Evolutionary conservation across 2,888 invertebrate species (phyloP), one percentile per base, ranked within the genome.

Genomic region (Ryuthela nishihirai): DNA sequence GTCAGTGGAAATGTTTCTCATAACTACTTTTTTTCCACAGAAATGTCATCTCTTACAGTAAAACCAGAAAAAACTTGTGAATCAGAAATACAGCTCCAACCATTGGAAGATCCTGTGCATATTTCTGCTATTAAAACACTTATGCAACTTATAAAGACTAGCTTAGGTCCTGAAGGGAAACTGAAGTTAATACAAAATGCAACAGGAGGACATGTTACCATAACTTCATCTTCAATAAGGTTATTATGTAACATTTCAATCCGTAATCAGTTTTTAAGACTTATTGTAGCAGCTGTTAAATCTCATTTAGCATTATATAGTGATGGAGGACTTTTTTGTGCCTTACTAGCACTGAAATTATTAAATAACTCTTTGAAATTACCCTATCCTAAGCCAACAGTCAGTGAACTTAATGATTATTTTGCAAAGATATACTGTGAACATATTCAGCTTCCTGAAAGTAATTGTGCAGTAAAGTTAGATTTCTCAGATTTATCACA

Each of bases 201-300:
- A 17, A 24, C 29, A 25, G 48, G 50, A 29, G 49, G 56, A 10
- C 24, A 26, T 15, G 25, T 21, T 7, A 44, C 18, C 5, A n/a
- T 59, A 10, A 41, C 53, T n/a, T 59, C 59, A 9, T 43, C 48
- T 0, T 53, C 53, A 10, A 35, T 23, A 44, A 24, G 48, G 29
- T 38, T 59, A 10, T 36, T 48, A 18, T 40, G 40, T 2, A 25
- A 12, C 3, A 10, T 48, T 2, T 53, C 53, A 15, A 15, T 44
- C 3, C 39, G 48, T 36, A 48, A 52, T 21, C 21, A 12, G 2
- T 36, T 54, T 18, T 23, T 42, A 2, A 48, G 24, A 36, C 10
- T 59, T 7, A 40, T 59, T 18, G 15, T 53, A 4, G 42, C 53
- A 9, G 26, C 53, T n/a, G 53, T 35, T 5, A 47, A 44, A 29